Conservation (phyloP, 1,140 invertebrate species). For the Procambarus clarkii region DNA sequence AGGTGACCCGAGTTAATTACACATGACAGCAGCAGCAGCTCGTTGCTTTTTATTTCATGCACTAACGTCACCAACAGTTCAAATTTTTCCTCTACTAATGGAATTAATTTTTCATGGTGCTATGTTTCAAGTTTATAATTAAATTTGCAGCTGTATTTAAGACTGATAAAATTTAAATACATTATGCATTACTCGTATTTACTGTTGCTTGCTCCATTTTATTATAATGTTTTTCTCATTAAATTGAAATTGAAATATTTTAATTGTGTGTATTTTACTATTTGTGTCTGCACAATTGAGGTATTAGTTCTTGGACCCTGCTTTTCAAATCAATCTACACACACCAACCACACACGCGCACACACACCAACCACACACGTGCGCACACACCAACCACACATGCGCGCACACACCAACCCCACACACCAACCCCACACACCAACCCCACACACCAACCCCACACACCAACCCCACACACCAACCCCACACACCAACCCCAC, state of each 20-base stretch:
- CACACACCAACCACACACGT: too few species aligned
- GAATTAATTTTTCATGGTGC: not conserved
- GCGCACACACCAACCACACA: not conserved
- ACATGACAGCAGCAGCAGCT: not conserved
- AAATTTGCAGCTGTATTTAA: not conserved
- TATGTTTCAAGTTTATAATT: not conserved
- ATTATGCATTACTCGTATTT: not conserved
- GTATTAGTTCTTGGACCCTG: too few species aligned
- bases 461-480: too few species aligned
- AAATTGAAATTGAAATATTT: too few species aligned
- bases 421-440: conserved; percentile 26
- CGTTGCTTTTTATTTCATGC: not conserved
- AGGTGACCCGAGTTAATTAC: not conserved
- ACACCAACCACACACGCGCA: too few species aligned
- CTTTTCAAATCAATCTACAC: too few species aligned
- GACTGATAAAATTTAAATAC: not conserved
- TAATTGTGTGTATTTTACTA: too few species aligned
- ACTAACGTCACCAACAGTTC: not conserved
- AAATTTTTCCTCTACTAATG: not conserved
- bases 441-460: too few species aligned
- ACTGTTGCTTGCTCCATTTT: too few species aligned
- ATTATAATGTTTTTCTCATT: too few species aligned
- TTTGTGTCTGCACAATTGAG: too few species aligned
- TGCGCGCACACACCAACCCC: conserved; percentile 5
- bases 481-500: too few species aligned